Evolutionary conservation across 2,797 vertebrate species (phyloP), one percentile per base, ranked within the genome.

Genomic region (Falco naumanni): DNA sequence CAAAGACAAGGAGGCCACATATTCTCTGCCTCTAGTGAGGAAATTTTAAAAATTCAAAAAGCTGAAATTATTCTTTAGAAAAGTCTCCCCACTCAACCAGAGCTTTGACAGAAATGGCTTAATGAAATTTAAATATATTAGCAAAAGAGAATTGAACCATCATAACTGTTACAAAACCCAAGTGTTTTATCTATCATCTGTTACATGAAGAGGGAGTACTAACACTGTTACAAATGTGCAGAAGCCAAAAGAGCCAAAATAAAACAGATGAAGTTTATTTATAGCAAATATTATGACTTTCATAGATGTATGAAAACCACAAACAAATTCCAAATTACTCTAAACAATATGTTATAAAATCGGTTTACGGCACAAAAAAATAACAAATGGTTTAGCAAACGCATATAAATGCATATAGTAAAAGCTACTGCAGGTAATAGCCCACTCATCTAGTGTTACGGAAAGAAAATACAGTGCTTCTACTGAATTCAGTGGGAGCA

Each of bases 231-330:
- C 50, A 69, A 95, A 84, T 21, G 17, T 86, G 57, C 51, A 85
- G 47, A 89, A 88, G 43, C 24, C 25, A 66, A 80, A 60, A 48
- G 15, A 87, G 57, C 7, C 72, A 95, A 93, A 95, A 90, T 53
- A 92, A 95, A 94, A 65, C 69, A 88, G 65, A 91, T 59, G 3
- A 93, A 78, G 51, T 72, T 84, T 84, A 88, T 94, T 93, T 81
- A 88, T 51, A 68, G 51, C 47, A 84, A 93, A 95, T 90, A 95
- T 75, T 96, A 69, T 64, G 61, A 82, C 50, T 91, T 87, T 33
- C 3, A 3, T 13, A 74, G 47, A 91, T 61, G 50, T 20, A 92
- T 1, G 2, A 91, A 92, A 90, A 11, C 6, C 33, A 43, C 54
- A 90, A 86, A 74, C 18, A 90, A 94, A 85, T 71, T 89, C 24